Evolutionary conservation across 2,113 vertebrate species (phyloP).

Genomic region (Rana temporaria): DNA sequence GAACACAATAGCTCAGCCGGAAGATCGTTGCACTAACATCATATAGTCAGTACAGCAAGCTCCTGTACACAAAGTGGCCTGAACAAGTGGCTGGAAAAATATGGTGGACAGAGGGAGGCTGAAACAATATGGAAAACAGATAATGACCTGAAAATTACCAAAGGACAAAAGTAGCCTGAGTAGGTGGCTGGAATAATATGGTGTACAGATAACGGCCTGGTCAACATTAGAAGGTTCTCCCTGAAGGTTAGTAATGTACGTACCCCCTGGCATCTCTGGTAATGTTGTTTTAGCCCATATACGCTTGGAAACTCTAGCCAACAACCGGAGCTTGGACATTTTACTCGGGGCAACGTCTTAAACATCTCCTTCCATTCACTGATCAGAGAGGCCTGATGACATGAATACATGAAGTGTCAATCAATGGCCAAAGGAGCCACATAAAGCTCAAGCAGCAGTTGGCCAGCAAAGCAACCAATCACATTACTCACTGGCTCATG

Average conservation of each 20-base stretch:
- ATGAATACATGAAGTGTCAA: too few relatives aligned
- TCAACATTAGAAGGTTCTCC: too few relatives aligned
- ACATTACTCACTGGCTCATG: neutral
- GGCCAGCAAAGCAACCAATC: too few relatives aligned
- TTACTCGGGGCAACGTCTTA: slow-evolving; percentile 91
- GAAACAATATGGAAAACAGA: neutral
- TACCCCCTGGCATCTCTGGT: slow-evolving; percentile 96
- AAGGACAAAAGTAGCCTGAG: neutral
- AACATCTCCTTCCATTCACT: slow-evolving; percentile 97
- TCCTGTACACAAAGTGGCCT: too few relatives aligned
- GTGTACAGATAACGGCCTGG: too few relatives aligned
- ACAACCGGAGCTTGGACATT: slow-evolving; percentile 92
- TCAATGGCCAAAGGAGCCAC: too few relatives aligned
- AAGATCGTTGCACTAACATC: too few relatives aligned
- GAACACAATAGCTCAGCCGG: too few relatives aligned
- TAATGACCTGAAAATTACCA: neutral
- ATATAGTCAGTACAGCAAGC: too few relatives aligned
- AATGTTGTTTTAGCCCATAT: slow-evolving; percentile 97
- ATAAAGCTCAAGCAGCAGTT: too few relatives aligned
- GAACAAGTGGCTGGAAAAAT: too few relatives aligned
- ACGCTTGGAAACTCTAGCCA: slow-evolving; percentile 98
- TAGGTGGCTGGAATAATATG: neutral
- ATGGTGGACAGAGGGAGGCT: too few relatives aligned
- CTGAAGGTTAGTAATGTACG: slow-evolving; percentile 70
- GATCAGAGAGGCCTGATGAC: slow-evolving; percentile 85